These are phyloP conservation scores for Xestia c-nigrum DNA, from an alignment of 2,888 invertebrate species.

Conservation along the genomic window DNA sequence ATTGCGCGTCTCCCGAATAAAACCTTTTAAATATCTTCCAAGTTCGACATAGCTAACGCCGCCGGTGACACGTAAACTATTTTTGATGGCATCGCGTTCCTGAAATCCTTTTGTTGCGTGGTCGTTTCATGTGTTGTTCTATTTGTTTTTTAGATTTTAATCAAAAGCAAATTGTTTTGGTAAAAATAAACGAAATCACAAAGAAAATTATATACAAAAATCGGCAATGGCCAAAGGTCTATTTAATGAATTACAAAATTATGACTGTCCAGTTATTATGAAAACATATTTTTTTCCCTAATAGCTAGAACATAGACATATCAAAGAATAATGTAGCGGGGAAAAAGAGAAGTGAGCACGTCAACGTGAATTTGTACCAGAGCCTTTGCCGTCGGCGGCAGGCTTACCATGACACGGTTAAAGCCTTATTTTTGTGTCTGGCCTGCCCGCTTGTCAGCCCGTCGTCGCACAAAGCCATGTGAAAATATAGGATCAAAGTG, in stretches of 20 bases:
- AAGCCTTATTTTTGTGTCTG: constrained; percentile 90
- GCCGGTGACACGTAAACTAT: constrained; percentile 71
- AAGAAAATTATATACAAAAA: not conserved
- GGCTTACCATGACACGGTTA: constrained; percentile 90
- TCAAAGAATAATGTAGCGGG: constrained; percentile 75
- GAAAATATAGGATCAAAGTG: constrained; percentile 90
- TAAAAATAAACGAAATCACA: not conserved
- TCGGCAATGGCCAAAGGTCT: too few species aligned
- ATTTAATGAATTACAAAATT: not conserved
- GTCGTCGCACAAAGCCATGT: constrained; percentile 89
- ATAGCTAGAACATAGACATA: constrained; percentile 62
- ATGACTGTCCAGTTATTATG: constrained; percentile 4
- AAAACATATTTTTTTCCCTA: constrained; percentile 19
- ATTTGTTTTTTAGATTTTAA: constrained; percentile 8
- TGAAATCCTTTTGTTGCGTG: constrained; percentile 48
- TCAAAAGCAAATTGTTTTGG: not conserved
- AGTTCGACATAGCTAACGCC: constrained; percentile 71
- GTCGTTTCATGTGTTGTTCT: constrained; percentile 29
- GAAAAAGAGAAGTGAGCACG: constrained; percentile 80
- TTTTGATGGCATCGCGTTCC: constrained; percentile 69
- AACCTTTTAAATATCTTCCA: constrained; percentile 82
- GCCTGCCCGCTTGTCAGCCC: constrained; percentile 89
- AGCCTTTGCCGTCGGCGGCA: constrained; percentile 90
- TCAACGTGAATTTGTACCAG: constrained; percentile 88
- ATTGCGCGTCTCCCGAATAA: constrained; percentile 80